Evolutionary conservation across 2,113 vertebrate genomes (phyloP).

Genomic region (Microtus pennsylvanicus): DNA sequence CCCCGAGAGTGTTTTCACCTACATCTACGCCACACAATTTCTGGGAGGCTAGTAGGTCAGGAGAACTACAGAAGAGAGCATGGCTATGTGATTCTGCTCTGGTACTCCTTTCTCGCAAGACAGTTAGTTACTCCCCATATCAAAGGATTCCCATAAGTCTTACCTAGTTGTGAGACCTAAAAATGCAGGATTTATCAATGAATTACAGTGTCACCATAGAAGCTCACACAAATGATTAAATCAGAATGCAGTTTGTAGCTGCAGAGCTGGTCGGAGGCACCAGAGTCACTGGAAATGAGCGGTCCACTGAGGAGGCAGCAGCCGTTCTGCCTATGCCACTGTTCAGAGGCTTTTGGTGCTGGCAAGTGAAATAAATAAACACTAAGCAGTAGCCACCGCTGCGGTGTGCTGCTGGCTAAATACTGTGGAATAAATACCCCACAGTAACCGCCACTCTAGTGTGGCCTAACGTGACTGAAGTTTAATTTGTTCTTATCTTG

Average conservation of each 20-base stretch:
- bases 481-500: slow-evolving; percentile 68
- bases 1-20: neutral
- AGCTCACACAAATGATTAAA: slow-evolving; percentile 32
- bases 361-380: slow-evolving; percentile 52
- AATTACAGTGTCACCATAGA: slow-evolving; percentile 18
- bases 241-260: slow-evolving; percentile 5
- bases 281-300: slow-evolving; percentile 15
- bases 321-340: slow-evolving; percentile 44
- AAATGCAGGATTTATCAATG: neutral
- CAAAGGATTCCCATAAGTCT: neutral
- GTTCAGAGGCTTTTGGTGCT: slow-evolving; percentile 45
- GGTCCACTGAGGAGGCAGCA: slow-evolving; percentile 37
- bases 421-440: slow-evolving; percentile 37
- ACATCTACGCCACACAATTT: neutral
- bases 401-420: slow-evolving; percentile 18
- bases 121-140: neutral
- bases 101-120: slow-evolving; percentile 11
- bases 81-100: neutral
- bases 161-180: slow-evolving; percentile 25
- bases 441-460: slow-evolving; percentile 32
- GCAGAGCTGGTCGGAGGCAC: slow-evolving; percentile 45
- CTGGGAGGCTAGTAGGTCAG: neutral
- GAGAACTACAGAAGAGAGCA: neutral
- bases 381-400: slow-evolving; percentile 37
- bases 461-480: slow-evolving; percentile 57